Conservation (phyloP, 2,113 vertebrate species). For the Elaphurus davidianus region DNA sequence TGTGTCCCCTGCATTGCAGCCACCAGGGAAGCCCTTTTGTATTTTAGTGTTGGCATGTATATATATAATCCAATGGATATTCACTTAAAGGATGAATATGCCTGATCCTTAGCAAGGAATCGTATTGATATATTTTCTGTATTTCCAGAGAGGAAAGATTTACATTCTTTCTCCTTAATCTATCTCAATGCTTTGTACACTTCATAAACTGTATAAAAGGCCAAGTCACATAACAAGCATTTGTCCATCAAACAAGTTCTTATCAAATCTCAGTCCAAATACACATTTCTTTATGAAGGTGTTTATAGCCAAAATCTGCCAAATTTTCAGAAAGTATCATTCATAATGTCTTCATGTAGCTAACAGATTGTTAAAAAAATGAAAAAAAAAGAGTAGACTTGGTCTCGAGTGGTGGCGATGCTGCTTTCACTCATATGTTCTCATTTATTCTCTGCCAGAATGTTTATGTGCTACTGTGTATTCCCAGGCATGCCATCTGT, state of each 20-base stretch:
- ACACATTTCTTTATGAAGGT: background rate
- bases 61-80: background rate
- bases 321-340: background rate
- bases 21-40: background rate
- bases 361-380: background rate
- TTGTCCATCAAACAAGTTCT: background rate
- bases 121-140: background rate
- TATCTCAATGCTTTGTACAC: background rate
- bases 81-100: background rate
- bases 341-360: background rate
- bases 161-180: background rate
- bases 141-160: background rate
- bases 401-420: background rate
- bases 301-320: background rate
- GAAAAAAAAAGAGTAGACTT: background rate
- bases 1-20: background rate
- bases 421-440: background rate
- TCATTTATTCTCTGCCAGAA: background rate
- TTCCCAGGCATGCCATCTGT: constrained; percentile 9
- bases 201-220: background rate
- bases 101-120: background rate
- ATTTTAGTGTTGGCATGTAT: background rate
- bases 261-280: background rate
- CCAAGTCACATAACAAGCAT: background rate
- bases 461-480: background rate